Evolutionary conservation across 1,140 invertebrate genomes (phyloP).

Genomic region (Lepidotrigona ventralis): DNA sequence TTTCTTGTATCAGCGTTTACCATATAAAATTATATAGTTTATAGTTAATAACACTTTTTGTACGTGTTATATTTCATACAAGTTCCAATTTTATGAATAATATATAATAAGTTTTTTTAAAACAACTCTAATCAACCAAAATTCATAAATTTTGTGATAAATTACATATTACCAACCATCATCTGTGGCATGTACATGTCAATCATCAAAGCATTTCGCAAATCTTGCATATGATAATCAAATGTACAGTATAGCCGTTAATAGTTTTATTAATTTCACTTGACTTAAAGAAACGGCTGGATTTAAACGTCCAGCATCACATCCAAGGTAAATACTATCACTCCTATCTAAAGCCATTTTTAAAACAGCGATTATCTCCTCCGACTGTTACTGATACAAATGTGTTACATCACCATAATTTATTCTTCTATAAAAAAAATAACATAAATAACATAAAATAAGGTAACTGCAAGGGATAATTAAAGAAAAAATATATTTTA

Average conservation of each 20-base stretch:
- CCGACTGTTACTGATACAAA: conserved; percentile 90
- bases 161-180: conserved; percentile 82
- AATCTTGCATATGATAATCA: conserved; percentile 95
- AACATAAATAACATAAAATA: too few species aligned
- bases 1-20: background rate
- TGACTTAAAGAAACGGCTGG: conserved; percentile 87
- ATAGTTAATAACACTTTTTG: too few species aligned
- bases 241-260: conserved; percentile 95
- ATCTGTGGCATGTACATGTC: conserved; percentile 92
- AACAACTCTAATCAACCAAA: background rate
- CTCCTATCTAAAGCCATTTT: conserved; percentile 91
- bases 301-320: conserved; percentile 95
- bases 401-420: conserved; percentile 94
- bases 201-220: conserved; percentile 94
- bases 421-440: conserved; percentile 83
- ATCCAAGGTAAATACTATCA: conserved; percentile 93
- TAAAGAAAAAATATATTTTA: background rate
- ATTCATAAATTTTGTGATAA: background rate
- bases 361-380: conserved; percentile 92
- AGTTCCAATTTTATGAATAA: too few species aligned
- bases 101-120: too few species aligned
- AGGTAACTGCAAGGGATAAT: background rate
- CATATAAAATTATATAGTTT: background rate
- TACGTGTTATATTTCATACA: too few species aligned
- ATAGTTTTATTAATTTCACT: conserved; percentile 94